Evolutionary conservation across 2,113 vertebrate species (phyloP), one percentile per base, ranked within the genome.

Genomic region (Thymallus thymallus): DNA sequence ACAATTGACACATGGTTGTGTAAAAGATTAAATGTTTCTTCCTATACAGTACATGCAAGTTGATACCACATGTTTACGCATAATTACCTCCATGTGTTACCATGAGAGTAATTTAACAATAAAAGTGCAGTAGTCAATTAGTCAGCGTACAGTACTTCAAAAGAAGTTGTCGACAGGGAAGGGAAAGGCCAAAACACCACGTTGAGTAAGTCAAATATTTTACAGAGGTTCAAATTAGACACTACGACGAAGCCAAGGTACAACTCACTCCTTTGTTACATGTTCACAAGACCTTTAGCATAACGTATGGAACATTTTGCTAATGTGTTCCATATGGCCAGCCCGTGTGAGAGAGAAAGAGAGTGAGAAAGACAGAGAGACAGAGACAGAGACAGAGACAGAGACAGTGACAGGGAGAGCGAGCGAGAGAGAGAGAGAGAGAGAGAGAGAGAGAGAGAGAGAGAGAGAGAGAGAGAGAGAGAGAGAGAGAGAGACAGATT

Each of bases 101-200:
- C 6, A 56, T 68, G 76, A 86, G 82, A 82, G 73, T 86, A 78
- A 84, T 80, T 76, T 82, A 80, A 82, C 78, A 84, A 84, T 82
- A 66, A 35, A 84, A 84, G 84, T 76, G 69, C 79, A 74, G 73
- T 74, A 85, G 77, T 84, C 82, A 81, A 86, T 86, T 81, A 81
- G 72, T 84, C 77, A 81, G 75, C 22, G 55, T 77, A 32, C 22
- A 35, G 24, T 46, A 74, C 73, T 78, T 78, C 69, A 70, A 23
- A 70, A 16, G 16, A 32, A 66, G 18, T 18, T 29, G 60, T 55
- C 10, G 35, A 18, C 64, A 60, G 68, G 67, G 63, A 14, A 13
- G 67, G 51, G 63, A 14, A 13, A 71, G 35, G 12, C 48, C 5
- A 75, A 62, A 7, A 23, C n/a, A 30, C 48, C 23, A 30, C 29